phyloP scores from a whole-genome alignment of 2,888 invertebrate species.

The Ligdia adustata region DNA sequence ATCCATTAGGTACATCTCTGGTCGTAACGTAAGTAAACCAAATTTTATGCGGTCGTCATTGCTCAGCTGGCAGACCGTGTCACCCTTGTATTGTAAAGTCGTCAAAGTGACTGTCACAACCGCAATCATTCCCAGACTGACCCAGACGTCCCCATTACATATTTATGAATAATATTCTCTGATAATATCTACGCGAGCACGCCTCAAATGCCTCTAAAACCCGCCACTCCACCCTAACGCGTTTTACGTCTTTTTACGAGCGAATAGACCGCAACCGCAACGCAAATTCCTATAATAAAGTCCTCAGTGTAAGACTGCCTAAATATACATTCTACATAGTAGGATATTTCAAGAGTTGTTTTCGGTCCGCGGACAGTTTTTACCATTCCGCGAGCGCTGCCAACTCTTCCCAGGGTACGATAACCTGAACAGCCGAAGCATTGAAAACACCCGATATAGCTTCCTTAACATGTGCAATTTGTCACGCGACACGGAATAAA shows the following conservation, averaged over 20 bases:
- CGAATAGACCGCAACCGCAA: slow-evolving; percentile 41
- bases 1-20: too few species aligned
- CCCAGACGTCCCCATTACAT: slow-evolving; percentile 59
- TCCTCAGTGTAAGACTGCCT: slow-evolving; percentile 21
- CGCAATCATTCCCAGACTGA: slow-evolving; percentile 42
- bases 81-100: slow-evolving; percentile 31
- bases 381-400: slow-evolving; percentile 23
- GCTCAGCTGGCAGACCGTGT: slow-evolving; percentile 11
- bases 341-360: slow-evolving; percentile 27
- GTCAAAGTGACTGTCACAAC: slow-evolving; percentile 38
- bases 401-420: slow-evolving; percentile 19
- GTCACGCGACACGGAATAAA: slow-evolving; percentile 7
- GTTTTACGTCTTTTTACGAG: slow-evolving; percentile 45
- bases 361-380: slow-evolving; percentile 19
- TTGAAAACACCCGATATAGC: slow-evolving; percentile 20
- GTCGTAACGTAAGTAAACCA: too few species aligned
- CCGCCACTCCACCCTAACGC: slow-evolving; percentile 42
- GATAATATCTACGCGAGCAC: slow-evolving; percentile 50
- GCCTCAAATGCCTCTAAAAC: slow-evolving; percentile 35
- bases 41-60: slow-evolving; percentile 7
- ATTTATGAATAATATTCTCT: slow-evolving; percentile 54
- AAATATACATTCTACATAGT: slow-evolving; percentile 27
- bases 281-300: slow-evolving; percentile 41
- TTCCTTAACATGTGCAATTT: slow-evolving; percentile 15
- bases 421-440: slow-evolving; percentile 16